These are phyloP conservation scores for Neria commutata DNA, from an alignment of 2,888 invertebrate species.

Conservation along the genomic window DNA sequence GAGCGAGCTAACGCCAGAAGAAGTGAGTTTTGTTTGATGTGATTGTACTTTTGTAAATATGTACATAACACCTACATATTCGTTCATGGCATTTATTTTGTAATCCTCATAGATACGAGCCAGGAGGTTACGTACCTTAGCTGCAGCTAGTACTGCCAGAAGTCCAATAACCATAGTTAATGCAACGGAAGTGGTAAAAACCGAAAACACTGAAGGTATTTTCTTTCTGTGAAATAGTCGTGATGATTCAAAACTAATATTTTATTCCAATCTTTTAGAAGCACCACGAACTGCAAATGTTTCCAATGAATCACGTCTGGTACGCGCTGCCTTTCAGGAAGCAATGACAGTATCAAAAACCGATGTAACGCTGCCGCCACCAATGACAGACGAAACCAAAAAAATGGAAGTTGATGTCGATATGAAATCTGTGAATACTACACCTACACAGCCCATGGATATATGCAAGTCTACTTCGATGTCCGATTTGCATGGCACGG, in stretches of 20 bases:
- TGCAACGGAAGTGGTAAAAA: no score
- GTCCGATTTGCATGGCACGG: conserved; percentile 34
- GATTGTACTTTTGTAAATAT: neutral
- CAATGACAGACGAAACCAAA: conserved; percentile 16
- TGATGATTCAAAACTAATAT: neutral
- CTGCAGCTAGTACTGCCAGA: conserved; percentile 39
- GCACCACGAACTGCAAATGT: conserved; percentile 44
- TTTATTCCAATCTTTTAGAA: conserved; percentile 10
- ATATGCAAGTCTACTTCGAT: conserved; percentile 63
- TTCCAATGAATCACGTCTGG: conserved; percentile 54
- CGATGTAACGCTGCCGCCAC: neutral
- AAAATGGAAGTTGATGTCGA: conserved; percentile 56
- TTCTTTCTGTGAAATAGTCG: neutral
- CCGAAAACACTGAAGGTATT: neutral
- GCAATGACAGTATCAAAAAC: conserved; percentile 7
- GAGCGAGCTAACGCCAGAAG: conserved; percentile 88
- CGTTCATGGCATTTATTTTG: conserved; percentile 63
- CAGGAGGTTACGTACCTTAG: conserved; percentile 55
- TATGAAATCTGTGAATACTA: conserved; percentile 46
- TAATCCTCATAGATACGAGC: conserved; percentile 59
- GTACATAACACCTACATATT: no score
- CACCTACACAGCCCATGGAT: conserved; percentile 63
- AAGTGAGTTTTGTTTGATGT: conserved; percentile 69
- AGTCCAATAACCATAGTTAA: conserved; percentile 21
- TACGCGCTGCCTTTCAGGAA: conserved; percentile 38